These are phyloP conservation scores for Pseudoatta argentina DNA, from an alignment of 1,140 invertebrate species.

Conservation along the genomic window DNA sequence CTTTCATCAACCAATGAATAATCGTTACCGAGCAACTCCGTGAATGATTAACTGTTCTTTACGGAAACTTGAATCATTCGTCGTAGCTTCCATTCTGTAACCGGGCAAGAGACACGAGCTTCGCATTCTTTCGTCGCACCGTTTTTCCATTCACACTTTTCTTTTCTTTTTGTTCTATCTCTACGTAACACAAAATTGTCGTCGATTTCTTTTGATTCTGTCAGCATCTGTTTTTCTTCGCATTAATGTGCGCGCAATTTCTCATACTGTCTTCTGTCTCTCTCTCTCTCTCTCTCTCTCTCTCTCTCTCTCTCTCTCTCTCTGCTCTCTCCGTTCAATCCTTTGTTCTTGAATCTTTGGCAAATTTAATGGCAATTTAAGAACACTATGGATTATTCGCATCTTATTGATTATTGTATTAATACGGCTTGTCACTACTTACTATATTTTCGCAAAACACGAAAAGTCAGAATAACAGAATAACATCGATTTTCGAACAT, in stretches of 20 bases:
- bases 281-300: constrained; percentile 25
- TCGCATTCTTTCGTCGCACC: constrained; percentile 79
- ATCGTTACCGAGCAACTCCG: constrained; percentile 55
- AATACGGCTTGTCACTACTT: constrained; percentile 54
- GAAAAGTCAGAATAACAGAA: constrained; percentile 48
- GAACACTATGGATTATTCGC: constrained; percentile 35
- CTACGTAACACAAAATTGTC: constrained; percentile 37
- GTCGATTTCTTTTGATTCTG: constrained; percentile 41
- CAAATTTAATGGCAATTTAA: constrained; percentile 46
- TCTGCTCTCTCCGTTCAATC: constrained; percentile 68
- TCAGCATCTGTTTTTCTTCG: constrained; percentile 46
- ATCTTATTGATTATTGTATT: constrained; percentile 52
- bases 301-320: constrained; percentile 45
- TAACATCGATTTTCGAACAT: constrained; percentile 43
- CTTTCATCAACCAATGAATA: constrained; percentile 32
- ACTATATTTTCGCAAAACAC: constrained; percentile 23
- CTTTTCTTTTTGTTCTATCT: constrained; percentile 55
- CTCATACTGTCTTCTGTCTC: constrained; percentile 37
- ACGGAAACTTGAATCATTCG: constrained; percentile 39
- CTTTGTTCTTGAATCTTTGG: constrained; percentile 43
- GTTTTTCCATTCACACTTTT: constrained; percentile 69
- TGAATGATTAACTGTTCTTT: constrained; percentile 55
- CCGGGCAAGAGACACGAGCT: constrained; percentile 78
- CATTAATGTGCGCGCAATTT: constrained; percentile 67
- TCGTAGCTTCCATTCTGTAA: constrained; percentile 21